Conservation (phyloP, 2,888 invertebrate species). For the Anoncus sp. region DNA sequence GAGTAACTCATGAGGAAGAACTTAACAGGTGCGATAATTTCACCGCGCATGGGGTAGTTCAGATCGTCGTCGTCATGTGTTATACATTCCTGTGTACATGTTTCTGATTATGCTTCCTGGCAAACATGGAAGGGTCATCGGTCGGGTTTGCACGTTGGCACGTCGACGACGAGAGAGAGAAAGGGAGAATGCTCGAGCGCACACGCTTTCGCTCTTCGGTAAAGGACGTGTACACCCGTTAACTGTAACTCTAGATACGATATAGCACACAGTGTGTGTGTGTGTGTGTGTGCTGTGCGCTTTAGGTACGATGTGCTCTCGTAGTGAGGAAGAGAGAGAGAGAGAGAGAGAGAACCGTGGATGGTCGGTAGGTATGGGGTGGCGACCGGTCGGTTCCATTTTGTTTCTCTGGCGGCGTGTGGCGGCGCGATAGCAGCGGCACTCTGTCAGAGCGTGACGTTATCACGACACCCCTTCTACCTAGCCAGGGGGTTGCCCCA, state of each 20-base stretch:
- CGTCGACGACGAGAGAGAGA: constrained; percentile 61
- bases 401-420: constrained; percentile 84
- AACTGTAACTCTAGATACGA: constrained; percentile 54
- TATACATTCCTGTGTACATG: constrained; percentile 40
- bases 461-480: constrained; percentile 83
- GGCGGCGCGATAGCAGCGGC: constrained; percentile 84
- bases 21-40: constrained; percentile 42
- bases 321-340: constrained; percentile 33
- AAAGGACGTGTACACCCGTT: constrained; percentile 52
- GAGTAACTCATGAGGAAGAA: constrained; percentile 7
- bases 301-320: constrained; percentile 48
- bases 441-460: constrained; percentile 85
- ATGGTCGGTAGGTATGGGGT: constrained; percentile 59
- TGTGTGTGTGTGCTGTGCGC: constrained; percentile 44
- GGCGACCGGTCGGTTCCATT: constrained; percentile 82
- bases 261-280: constrained; percentile 19
- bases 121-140: constrained; percentile 57
- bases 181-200: constrained; percentile 50
- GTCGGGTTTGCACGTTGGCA: constrained; percentile 65
- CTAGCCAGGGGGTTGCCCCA: constrained; percentile 73
- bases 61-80: constrained; percentile 39
- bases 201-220: constrained; percentile 44
- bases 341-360: constrained; percentile 33
- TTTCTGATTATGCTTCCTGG: constrained; percentile 56
- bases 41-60: constrained; percentile 9